These are phyloP conservation scores for Telmatochromis sp. DNA, from an alignment of 2,113 vertebrate genomes.

Conservation along the genomic window DNA sequence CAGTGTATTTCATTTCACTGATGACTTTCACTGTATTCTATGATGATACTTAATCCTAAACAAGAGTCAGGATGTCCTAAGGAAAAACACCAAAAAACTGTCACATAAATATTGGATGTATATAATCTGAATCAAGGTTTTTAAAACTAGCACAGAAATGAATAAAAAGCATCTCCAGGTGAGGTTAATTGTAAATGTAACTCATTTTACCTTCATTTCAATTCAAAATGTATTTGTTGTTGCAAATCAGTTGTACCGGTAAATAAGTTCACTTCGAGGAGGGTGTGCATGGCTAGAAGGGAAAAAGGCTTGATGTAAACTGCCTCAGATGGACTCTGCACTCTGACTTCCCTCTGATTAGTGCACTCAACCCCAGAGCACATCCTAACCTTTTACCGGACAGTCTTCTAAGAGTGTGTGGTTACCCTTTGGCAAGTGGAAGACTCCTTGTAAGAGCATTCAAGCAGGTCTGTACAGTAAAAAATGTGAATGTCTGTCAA, in stretches of 20 bases:
- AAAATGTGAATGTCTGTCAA: background rate
- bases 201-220: background rate
- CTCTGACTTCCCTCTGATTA: background rate
- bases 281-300: background rate
- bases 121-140: background rate
- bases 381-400: conserved; percentile 17
- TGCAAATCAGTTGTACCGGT: background rate
- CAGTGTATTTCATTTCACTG: background rate
- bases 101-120: background rate
- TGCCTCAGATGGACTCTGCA: background rate
- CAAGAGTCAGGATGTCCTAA: accelerated
- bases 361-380: conserved; percentile 5
- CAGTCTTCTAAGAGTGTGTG: background rate
- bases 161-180: accelerated
- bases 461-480: background rate
- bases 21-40: background rate
- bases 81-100: background rate
- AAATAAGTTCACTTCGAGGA: background rate
- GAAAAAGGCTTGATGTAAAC: background rate
- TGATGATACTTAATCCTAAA: background rate
- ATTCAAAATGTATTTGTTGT: background rate
- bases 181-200: background rate
- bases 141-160: background rate
- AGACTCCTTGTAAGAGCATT: background rate
- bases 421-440: background rate